Percentiles rank a stretch among this genome's conserved stretches.
Conservation (phyloP, 2,113 vertebrate genomes). For the Pomatostomus ruficeps region DNA sequence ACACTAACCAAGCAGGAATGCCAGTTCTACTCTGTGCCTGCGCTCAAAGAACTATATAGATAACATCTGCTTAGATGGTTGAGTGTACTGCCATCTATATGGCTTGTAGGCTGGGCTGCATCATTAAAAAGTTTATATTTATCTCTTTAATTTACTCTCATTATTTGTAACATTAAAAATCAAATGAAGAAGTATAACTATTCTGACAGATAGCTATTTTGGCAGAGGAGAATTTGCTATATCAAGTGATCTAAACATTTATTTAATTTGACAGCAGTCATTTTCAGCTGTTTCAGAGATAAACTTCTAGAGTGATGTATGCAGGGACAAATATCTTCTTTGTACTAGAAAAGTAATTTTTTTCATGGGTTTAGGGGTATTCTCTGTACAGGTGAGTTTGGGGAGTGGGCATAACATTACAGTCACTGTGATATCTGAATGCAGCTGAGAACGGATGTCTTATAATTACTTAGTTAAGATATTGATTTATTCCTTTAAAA, state of each 20-base stretch:
- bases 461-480: not conserved
- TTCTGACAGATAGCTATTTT: not conserved
- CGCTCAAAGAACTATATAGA: not conserved
- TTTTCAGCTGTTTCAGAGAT: not conserved
- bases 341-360: not conserved
- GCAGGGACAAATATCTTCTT: not conserved
- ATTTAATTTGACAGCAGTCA: not conserved
- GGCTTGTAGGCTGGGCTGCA: not conserved
- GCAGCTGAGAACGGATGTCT: not conserved
- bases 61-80: not conserved
- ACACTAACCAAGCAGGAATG: not conserved
- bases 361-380: not conserved
- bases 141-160: not conserved
- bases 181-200: not conserved
- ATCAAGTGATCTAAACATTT: not conserved
- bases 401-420: rapidly evolving
- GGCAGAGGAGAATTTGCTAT: not conserved
- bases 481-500: not conserved
- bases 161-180: not conserved
- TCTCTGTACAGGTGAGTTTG: not conserved
- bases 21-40: not conserved
- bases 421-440: not conserved
- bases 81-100: not conserved
- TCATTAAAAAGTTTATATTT: not conserved
- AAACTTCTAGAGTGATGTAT: not conserved